A percentile compares a stretch with the other conserved stretches of the same genome.
phyloP scores from a whole-genome alignment of 2,888 invertebrate genomes.

The Philonicus albiceps region DNA sequence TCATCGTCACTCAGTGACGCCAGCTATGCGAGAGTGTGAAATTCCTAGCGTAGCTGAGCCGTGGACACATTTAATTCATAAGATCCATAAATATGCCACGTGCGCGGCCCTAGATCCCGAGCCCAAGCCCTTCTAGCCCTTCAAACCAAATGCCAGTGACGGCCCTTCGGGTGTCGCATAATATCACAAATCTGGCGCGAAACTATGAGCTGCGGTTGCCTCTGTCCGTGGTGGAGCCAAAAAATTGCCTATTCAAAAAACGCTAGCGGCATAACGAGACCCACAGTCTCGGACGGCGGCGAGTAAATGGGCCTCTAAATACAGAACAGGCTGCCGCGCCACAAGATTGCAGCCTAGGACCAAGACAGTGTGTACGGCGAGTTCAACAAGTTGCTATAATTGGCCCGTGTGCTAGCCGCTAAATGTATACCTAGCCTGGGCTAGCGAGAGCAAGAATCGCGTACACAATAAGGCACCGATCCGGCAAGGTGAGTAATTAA shows the following conservation, averaged over 20 bases:
- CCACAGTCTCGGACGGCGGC: background rate
- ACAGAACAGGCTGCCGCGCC: background rate
- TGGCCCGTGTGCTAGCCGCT: background rate
- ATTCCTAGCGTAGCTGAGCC: background rate
- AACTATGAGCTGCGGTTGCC: background rate
- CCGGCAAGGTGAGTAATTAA: background rate
- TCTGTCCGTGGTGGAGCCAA: background rate
- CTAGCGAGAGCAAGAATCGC: background rate
- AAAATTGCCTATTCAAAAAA: constrained; percentile 1
- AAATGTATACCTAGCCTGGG: background rate
- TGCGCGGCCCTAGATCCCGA: background rate
- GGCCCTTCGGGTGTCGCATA: background rate
- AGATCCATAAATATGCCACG: constrained; percentile 31
- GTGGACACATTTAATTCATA: constrained; percentile 23
- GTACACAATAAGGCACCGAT: background rate
- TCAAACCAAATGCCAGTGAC: background rate
- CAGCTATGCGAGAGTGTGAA: constrained; percentile 28
- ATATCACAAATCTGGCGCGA: constrained; percentile 28
- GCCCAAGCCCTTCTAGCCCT: background rate
- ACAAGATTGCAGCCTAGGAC: background rate
- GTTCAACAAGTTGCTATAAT: constrained; percentile 3
- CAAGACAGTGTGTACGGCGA: background rate
- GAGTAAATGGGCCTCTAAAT: background rate
- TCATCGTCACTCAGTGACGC: background rate
- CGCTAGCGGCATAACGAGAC: background rate